These are phyloP conservation scores for Cettia cetti DNA, from an alignment of 2,113 vertebrate genomes.

Conservation along the genomic window DNA sequence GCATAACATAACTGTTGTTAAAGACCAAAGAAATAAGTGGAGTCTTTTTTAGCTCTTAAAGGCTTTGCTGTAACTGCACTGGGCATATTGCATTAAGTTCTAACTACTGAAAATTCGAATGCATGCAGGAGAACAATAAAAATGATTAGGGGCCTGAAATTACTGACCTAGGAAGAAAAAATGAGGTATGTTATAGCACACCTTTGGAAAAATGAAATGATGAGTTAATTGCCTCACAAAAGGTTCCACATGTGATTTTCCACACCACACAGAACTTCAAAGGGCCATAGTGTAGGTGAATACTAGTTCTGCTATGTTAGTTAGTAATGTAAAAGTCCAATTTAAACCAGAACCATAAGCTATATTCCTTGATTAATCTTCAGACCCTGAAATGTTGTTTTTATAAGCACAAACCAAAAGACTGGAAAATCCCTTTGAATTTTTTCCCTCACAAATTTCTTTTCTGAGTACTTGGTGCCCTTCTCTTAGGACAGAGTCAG, in stretches of 20 bases:
- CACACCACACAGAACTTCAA: background rate
- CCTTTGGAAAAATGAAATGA: conserved; percentile 1
- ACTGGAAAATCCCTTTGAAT: background rate
- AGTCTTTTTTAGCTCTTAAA: background rate
- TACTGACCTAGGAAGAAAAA: conserved; percentile 13
- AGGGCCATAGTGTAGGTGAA: background rate
- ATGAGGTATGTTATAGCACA: background rate
- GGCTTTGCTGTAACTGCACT: background rate
- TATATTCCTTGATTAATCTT: background rate
- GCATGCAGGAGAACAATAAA: conserved; percentile 30
- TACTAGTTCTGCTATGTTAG: background rate
- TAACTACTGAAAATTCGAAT: conserved; percentile 20
- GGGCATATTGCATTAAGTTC: background rate
- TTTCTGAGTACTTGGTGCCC: background rate
- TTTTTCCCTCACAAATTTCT: background rate
- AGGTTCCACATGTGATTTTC: background rate
- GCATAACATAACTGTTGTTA: background rate
- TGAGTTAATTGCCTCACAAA: background rate
- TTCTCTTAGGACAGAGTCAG: background rate
- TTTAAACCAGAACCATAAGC: background rate
- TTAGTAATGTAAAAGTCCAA: background rate
- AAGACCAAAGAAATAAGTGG: background rate
- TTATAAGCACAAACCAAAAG: background rate
- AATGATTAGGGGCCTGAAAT: background rate
- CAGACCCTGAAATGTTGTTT: background rate